phyloP scores from a whole-genome alignment of 2,113 vertebrate species.

The Marmota monax region DNA sequence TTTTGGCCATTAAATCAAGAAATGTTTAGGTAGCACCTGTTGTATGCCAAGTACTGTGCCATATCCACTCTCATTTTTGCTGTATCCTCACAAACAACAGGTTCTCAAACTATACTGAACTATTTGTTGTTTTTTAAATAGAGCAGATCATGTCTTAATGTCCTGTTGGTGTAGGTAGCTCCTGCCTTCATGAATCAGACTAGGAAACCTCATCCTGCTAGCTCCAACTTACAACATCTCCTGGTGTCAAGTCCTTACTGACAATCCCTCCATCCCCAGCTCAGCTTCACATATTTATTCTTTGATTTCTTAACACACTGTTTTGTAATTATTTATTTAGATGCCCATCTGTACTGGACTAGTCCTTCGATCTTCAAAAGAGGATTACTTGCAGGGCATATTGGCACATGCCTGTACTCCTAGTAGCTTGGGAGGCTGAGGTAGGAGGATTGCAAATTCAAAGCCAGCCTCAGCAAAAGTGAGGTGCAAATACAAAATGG shows the following conservation, averaged over 20 bases:
- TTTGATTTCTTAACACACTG: not conserved
- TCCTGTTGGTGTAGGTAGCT: not conserved
- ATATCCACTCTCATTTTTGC: not conserved
- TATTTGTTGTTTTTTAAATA: not conserved
- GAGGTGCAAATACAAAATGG: no score
- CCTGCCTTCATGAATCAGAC: not conserved
- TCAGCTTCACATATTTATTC: not conserved
- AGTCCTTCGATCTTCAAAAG: not conserved
- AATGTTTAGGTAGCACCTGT: not conserved
- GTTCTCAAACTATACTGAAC: not conserved
- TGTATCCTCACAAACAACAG: not conserved
- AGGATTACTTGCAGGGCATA: not conserved
- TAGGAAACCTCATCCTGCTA: not conserved
- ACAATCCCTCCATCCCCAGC: not conserved
- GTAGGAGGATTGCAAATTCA: no score
- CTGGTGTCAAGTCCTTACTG: not conserved
- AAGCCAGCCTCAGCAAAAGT: no score
- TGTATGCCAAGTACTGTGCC: not conserved
- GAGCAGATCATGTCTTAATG: not conserved
- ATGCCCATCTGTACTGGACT: not conserved
- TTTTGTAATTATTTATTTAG: conserved; percentile 24
- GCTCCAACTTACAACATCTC: not conserved
- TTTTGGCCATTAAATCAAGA: not conserved
- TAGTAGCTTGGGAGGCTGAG: no score
- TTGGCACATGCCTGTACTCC: no score